Base-by-base conservation (phyloP, 2,797 vertebrate species). In the Coilia nasus region DNA sequence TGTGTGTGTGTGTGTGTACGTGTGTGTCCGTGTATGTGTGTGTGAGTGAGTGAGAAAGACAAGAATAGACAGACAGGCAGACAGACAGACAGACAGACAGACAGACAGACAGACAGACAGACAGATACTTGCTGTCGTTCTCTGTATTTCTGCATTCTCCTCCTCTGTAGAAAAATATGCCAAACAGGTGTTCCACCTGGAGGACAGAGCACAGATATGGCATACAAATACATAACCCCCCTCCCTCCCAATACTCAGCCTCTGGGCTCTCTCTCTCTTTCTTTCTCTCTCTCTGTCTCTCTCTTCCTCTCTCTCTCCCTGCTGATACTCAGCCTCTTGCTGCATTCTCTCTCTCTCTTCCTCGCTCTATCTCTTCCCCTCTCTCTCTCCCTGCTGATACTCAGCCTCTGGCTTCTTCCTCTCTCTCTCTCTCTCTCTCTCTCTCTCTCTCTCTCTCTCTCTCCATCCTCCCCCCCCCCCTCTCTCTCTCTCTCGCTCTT, bases 21-120 rank as follows among this genome's bases (percentile, higher is more conserved):
- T 81, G 47, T 59, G 6, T 87, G 88, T 23, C 84, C 87, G 91
- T 90, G 85, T 78, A 87, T 67, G 46, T 47, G 46, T 47, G 46
- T 47, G 46, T 47, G 50, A 10, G 86, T 90, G 89, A 83, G 86
- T 92, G 85, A 83, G 88, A 85, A 57, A 88, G 87, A 89, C 92
- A 87, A 9, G 14, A 1, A 54, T 54, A 54, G 50, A 54, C 9
- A 54, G 50, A 54, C 14, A 54, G 50, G 9, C 14, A 54, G 50
- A 92, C 47, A 54, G 50, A 54, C 14, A 54, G 50, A 54, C 14
- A 54, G 50, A 54, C 1, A 54, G 50, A 54, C 9, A 54, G 50
- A 54, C 9, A 54, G 7, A 54, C 9, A 54, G 50, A 47, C 10
- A 47, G 46, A 47, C 10, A 47, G 46, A 47, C 10, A 47, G 46